Percentiles rank a stretch among this genome's conserved stretches.
These are phyloP conservation scores for Eciton burchellii DNA, from an alignment of 1,140 invertebrate genomes.

Conservation along the genomic window DNA sequence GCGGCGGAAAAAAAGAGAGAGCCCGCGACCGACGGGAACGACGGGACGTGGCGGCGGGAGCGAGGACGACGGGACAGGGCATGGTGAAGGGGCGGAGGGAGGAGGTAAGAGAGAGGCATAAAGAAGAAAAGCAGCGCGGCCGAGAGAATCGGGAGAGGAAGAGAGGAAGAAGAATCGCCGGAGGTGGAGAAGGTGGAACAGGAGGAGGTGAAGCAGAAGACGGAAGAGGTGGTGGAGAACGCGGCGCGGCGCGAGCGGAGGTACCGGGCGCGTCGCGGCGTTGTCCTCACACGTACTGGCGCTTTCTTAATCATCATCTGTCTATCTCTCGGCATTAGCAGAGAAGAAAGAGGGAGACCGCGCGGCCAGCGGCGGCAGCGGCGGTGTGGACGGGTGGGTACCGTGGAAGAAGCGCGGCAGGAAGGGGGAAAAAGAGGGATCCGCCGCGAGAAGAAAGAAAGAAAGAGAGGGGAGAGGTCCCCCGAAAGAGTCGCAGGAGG, in stretches of 20 bases:
- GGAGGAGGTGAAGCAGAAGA: neutral
- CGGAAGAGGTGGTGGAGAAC: conserved; percentile 41
- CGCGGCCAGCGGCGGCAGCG: conserved; percentile 20
- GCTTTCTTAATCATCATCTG: conserved; percentile 86
- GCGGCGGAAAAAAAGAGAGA: conserved; percentile 54
- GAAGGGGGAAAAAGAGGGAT: conserved; percentile 38
- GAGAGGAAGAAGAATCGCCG: neutral
- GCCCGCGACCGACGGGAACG: conserved; percentile 23
- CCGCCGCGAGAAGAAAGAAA: conserved; percentile 37
- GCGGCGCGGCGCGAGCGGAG: conserved; percentile 24
- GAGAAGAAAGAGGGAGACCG: conserved; percentile 65
- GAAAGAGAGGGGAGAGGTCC: conserved; percentile 38
- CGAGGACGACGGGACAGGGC: no score
- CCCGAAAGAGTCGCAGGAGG: conserved; percentile 57
- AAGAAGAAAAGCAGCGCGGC: conserved; percentile 49
- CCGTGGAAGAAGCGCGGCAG: conserved; percentile 29
- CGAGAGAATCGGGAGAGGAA: conserved; percentile 64
- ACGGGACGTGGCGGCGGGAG: no score
- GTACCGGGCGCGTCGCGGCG: conserved; percentile 77
- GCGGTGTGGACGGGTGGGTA: conserved; percentile 10
- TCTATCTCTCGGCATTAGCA: conserved; percentile 83
- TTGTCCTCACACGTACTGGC: conserved; percentile 77
- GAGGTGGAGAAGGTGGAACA: neutral
- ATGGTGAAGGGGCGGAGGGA: no score
- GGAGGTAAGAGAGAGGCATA: neutral